Evolutionary conservation across 2,888 invertebrate species (phyloP).

Genomic region (Drosophila mimetica): DNA sequence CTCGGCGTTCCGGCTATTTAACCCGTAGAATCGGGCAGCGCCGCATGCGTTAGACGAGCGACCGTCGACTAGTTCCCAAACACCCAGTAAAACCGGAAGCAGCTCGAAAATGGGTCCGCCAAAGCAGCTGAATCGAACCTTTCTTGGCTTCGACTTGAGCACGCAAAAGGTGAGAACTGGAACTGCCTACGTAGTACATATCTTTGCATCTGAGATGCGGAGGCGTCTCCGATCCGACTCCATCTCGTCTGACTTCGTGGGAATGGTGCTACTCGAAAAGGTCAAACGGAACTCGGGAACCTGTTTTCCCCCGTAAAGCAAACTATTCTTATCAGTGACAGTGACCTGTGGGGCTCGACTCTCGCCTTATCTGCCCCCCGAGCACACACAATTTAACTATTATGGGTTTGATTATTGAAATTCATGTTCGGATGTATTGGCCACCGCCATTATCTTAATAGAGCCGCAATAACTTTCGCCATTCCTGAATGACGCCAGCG

Average conservation of each 20-base stretch:
- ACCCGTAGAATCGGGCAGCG: constrained; percentile 5
- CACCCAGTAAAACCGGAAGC: constrained; percentile 19
- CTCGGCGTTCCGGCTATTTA: constrained; percentile 3
- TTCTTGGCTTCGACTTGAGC: constrained; percentile 93
- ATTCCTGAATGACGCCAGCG: constrained; percentile 40
- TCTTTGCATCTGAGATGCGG: constrained; percentile 21
- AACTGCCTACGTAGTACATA: constrained; percentile 26
- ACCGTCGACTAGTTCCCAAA: neutral
- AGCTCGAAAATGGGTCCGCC: constrained; percentile 48
- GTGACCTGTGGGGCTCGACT: constrained; percentile 18
- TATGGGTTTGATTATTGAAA: constrained; percentile 28
- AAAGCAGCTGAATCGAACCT: constrained; percentile 84
- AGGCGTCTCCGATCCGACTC: constrained; percentile 9
- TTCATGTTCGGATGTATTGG: constrained; percentile 20
- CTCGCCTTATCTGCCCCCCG: constrained; percentile 26
- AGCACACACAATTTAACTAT: constrained; percentile 27
- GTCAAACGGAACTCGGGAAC: constrained; percentile 45
- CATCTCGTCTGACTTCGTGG: constrained; percentile 5
- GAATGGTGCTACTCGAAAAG: constrained; percentile 44
- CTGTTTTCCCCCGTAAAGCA: constrained; percentile 1
- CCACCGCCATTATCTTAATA: constrained; percentile 26
- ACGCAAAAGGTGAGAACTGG: constrained; percentile 89
- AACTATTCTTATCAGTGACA: constrained; percentile 9
- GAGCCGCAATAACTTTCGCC: constrained; percentile 29
- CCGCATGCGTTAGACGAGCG: neutral